phyloP scores from a whole-genome alignment of 1,140 invertebrate species.

The Pristionchus pacificus region DNA sequence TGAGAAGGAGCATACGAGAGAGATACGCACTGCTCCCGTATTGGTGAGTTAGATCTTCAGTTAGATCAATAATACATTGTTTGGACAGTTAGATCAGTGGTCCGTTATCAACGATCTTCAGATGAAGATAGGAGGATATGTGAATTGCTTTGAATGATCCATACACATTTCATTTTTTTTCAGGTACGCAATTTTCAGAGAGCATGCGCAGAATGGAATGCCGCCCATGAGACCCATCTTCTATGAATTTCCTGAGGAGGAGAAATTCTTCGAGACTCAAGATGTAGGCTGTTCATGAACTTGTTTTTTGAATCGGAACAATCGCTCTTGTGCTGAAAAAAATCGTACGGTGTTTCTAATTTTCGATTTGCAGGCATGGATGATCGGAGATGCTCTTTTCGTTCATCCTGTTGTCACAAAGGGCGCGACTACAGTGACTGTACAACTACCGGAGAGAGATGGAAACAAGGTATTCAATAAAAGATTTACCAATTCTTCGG shows the following conservation, averaged over 20 bases:
- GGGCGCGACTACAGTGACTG: constrained; percentile 61
- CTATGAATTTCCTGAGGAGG: constrained; percentile 80
- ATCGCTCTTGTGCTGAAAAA: too few relatives aligned
- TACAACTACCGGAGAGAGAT: constrained; percentile 44
- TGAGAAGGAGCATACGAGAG: constrained; percentile 74
- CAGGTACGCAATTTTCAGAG: constrained; percentile 83
- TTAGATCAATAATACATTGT: neutral
- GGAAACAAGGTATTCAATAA: constrained; percentile 53
- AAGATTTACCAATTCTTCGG: constrained; percentile 58
- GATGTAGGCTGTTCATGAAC: constrained; percentile 13
- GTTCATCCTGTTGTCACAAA: constrained; percentile 79
- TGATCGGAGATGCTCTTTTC: constrained; percentile 71
- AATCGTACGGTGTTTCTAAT: too few relatives aligned
- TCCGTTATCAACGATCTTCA: too few relatives aligned
- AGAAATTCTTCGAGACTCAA: constrained; percentile 48
- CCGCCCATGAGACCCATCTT: constrained; percentile 87
- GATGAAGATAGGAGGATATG: too few relatives aligned
- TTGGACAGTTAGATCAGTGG: too few relatives aligned
- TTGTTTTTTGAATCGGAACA: too few relatives aligned
- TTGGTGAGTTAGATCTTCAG: constrained; percentile 65
- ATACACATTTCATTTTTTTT: constrained; percentile 27
- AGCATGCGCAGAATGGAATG: constrained; percentile 71
- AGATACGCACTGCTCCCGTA: constrained; percentile 84
- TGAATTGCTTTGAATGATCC: constrained; percentile 12
- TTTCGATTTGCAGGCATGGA: constrained; percentile 34